Evolutionary conservation across 2,888 invertebrate genomes (phyloP), one percentile per base, ranked within the genome.

Genomic region (Cryptocephalus moraei): DNA sequence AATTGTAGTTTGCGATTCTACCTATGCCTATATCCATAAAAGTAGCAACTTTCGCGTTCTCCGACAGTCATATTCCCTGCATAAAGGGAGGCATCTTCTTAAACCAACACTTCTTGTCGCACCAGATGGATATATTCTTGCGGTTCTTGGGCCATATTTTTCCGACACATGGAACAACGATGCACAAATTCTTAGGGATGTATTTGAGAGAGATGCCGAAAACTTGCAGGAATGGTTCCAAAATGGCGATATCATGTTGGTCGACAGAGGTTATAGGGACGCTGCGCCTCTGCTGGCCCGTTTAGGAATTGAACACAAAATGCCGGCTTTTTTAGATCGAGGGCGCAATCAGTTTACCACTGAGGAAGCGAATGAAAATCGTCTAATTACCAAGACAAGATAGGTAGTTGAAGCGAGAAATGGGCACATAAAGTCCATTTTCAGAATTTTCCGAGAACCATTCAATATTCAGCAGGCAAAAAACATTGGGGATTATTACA

Each of bases 71-170:
- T 41, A 22, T 45, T 45, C 8, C 22, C 10, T 39, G 22, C 43
- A 44, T 33, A 46, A 13, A 31, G 43, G 46, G 8, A 33, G 46
- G 14, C 44, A 47, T 41, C 33, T 47, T 13, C 11, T 47, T 2
- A 47, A 47, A 47, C 47, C 47, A 36, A 13, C 32, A 10, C 33
- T 48, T 33, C 33, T 36, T 31, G 45, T 45, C 8, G 45, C 48
- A 38, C 48, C 48, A 13, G 34, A 48, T 41, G 48, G 48, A 10
- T 48, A 48, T 34, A 41, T 45, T n/a, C 38, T 48, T 4, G 34
- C 41, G 8, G 41, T 44, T 33, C 44, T 36, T 13, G 47, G 47
- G 14, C 44, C 44, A 10, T 47, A 44, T 39, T 47, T 47, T n/a
- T 44, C 45, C 1, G 48, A 48, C 32, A 8, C 13, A 13, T n/a